Evolutionary conservation across 2,888 invertebrate species (phyloP).

Genomic region (Exocentrus adspersus): DNA sequence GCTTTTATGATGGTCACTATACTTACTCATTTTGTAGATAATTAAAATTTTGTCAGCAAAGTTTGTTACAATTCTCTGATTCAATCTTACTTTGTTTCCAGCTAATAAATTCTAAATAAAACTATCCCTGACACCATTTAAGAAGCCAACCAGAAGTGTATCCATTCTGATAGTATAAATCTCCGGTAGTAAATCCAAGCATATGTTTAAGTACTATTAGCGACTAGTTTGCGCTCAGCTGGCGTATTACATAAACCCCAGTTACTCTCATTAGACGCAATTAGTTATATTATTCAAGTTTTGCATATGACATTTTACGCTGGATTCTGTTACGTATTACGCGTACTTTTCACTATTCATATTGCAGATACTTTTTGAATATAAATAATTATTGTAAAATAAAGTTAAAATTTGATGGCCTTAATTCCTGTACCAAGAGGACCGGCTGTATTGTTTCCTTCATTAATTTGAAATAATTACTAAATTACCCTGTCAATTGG

Average conservation of each 20-base stretch:
- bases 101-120: not conserved
- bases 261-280: constrained; percentile 19
- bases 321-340: not conserved
- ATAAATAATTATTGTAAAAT: too few species aligned
- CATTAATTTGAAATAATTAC: constrained; percentile 11
- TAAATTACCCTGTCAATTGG: constrained; percentile 2
- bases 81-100: not conserved
- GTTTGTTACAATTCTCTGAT: too few species aligned
- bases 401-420: too few species aligned
- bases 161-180: not conserved
- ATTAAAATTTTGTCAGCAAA: too few species aligned
- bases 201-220: constrained; percentile 20
- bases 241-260: constrained; percentile 10
- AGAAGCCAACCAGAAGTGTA: not conserved
- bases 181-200: constrained; percentile 10
- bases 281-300: constrained; percentile 26
- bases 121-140: not conserved
- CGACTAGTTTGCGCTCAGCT: constrained; percentile 12
- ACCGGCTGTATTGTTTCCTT: not conserved
- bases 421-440: too few species aligned
- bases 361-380: not conserved
- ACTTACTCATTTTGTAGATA: too few species aligned
- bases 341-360: not conserved
- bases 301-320: constrained; percentile 15
- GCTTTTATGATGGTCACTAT: too few species aligned